Conservation (phyloP, 2,888 invertebrate genomes). For the Hoplodrina blanda region DNA sequence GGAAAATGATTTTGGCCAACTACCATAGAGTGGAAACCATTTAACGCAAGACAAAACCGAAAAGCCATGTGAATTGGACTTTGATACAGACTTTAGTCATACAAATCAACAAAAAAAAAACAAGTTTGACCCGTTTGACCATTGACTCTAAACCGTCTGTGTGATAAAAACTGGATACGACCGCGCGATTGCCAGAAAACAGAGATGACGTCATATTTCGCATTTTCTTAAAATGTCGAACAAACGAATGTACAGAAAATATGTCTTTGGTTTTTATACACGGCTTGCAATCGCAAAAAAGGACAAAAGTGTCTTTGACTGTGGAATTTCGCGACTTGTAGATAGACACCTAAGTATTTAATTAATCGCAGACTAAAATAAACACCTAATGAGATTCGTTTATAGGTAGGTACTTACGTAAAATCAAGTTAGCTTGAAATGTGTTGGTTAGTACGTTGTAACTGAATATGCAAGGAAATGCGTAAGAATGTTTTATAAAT, state of each 20-base stretch:
- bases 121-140: neutral
- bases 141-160: neutral
- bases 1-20: too few relatives aligned
- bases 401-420: too few relatives aligned
- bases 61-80: neutral
- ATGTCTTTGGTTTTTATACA: neutral
- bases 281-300: neutral
- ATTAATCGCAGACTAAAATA: neutral
- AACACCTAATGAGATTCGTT: neutral
- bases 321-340: neutral
- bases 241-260: neutral
- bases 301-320: neutral
- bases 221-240: neutral
- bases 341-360: neutral
- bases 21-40: neutral
- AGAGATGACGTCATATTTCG: neutral
- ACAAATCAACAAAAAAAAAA: neutral
- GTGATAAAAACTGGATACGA: neutral
- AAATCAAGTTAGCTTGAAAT: neutral
- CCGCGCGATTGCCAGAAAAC: neutral
- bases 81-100: conserved; percentile 6
- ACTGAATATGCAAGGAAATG: conserved; percentile 1
- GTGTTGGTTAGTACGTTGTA: neutral
- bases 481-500: neutral
- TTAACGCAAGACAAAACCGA: neutral